phyloP scores from a whole-genome alignment of 1,140 invertebrate species.

The Oscheius sp. region DNA sequence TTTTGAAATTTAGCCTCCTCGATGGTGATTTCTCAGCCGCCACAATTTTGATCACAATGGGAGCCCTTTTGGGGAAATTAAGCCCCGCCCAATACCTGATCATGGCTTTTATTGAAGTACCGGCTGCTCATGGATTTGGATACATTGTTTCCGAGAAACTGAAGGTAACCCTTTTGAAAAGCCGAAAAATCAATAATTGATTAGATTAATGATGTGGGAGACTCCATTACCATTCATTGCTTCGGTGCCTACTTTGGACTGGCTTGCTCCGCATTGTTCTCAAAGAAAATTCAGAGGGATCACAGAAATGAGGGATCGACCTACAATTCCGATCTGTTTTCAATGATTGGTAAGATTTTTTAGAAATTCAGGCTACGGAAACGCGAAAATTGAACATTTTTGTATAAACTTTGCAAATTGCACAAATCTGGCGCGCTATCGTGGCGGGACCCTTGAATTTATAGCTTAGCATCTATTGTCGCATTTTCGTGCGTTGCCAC shows the following conservation, averaged over 20 bases:
- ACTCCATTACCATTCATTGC: slow-evolving; percentile 44
- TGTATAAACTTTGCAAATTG: background rate
- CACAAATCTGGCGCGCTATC: too few species aligned
- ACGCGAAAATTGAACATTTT: too few species aligned
- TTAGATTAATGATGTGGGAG: slow-evolving; percentile 49
- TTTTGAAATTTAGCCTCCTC: slow-evolving; percentile 60
- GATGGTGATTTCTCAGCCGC: slow-evolving; percentile 64
- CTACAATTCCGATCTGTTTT: slow-evolving; percentile 64
- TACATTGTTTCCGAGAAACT: slow-evolving; percentile 61
- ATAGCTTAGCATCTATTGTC: background rate
- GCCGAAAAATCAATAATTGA: background rate
- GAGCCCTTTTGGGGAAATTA: slow-evolving; percentile 64
- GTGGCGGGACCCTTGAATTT: background rate
- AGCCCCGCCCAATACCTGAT: slow-evolving; percentile 63
- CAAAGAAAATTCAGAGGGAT: slow-evolving; percentile 39
- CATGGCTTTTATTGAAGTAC: slow-evolving; percentile 63
- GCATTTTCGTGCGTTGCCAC: too few species aligned
- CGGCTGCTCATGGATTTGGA: slow-evolving; percentile 61
- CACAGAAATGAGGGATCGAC: slow-evolving; percentile 57
- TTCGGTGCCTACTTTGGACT: slow-evolving; percentile 47
- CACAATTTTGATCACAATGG: slow-evolving; percentile 64
- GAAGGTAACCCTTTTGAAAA: slow-evolving; percentile 51
- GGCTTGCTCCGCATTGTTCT: slow-evolving; percentile 47
- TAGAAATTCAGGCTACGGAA: too few species aligned
- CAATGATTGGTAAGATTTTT: slow-evolving; percentile 60